Evolutionary conservation across 2,797 vertebrate species (phyloP).

Genomic region (Dryobates pubescens): DNA sequence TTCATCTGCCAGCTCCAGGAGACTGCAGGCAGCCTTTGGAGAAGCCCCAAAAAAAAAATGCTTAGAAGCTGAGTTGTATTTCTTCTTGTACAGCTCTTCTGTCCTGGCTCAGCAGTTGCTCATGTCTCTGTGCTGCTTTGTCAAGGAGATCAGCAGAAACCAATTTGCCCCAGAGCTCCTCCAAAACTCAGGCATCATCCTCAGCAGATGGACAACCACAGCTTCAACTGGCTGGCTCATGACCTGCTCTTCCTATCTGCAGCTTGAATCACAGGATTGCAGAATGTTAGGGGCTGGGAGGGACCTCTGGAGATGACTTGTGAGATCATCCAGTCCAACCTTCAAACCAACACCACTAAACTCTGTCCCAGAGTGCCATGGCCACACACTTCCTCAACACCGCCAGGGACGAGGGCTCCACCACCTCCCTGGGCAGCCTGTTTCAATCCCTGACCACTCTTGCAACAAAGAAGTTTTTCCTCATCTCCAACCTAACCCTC

Average conservation of each 20-base stretch:
- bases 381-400: no score
- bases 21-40: neutral
- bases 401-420: no score
- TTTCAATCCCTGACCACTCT: no score
- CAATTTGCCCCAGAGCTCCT: neutral
- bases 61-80: neutral
- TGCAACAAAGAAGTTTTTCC: no score
- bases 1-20: neutral
- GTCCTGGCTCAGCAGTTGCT: neutral
- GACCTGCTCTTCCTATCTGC: neutral
- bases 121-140: rapidly evolving
- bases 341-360: no score
- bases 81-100: constrained; percentile 2
- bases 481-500: no score
- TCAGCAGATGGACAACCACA: neutral
- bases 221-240: neutral
- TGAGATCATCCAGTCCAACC: no score
- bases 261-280: neutral
- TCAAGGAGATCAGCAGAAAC: neutral
- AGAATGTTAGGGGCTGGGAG: neutral
- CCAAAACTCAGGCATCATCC: neutral
- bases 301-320: no score
- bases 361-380: no score
- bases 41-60: neutral
- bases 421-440: no score